These are phyloP conservation scores for Noctilio leporinus DNA, from an alignment of 2,113 vertebrate species.

Conservation along the genomic window DNA sequence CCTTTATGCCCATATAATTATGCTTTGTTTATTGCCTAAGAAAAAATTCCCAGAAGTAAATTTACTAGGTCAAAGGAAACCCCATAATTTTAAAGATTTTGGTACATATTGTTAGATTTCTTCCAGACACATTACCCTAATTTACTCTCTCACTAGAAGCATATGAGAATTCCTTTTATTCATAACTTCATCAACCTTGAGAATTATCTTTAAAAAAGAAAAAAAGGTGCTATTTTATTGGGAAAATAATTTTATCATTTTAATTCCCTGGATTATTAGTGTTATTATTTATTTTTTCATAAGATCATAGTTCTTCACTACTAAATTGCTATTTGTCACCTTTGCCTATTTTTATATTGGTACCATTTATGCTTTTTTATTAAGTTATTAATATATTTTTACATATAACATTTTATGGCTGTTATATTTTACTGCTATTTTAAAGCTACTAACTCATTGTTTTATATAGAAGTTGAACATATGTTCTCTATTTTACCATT, in stretches of 20 bases:
- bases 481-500: not conserved
- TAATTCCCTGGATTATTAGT: not conserved
- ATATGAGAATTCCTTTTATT: not conserved
- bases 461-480: not conserved
- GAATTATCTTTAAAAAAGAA: not conserved
- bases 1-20: not conserved
- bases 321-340: not conserved
- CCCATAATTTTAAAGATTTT: not conserved
- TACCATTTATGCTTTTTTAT: conserved; percentile 12
- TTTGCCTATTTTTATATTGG: not conserved
- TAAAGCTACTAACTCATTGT: not conserved
- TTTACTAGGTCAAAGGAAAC: not conserved
- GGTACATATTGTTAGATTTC: not conserved
- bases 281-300: not conserved
- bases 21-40: not conserved
- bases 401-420: not conserved
- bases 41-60: not conserved
- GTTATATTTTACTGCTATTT: not conserved
- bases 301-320: not conserved
- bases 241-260: not conserved
- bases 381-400: not conserved
- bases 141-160: not conserved
- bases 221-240: not conserved
- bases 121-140: not conserved
- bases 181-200: not conserved